Base-by-base conservation (phyloP, 2,113 vertebrate species). In the Calyptomena viridis region DNA sequence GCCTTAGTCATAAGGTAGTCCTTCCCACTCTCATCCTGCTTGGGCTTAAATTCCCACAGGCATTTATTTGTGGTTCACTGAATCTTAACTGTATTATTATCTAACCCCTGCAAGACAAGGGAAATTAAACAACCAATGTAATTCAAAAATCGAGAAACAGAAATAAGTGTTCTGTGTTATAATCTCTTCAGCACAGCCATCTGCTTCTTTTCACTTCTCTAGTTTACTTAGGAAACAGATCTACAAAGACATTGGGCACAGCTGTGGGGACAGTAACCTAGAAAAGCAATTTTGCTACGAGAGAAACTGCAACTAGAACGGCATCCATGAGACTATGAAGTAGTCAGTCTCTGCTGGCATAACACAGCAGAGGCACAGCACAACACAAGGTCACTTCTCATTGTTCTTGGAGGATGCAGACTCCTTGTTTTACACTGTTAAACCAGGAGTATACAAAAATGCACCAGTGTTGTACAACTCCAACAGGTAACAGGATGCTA, bases 291-390 rank as follows among this genome's bases (percentile, higher is more conserved):
- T 95, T 78, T 85, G 42, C 39, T 62, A 3, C 49, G 66, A 79
- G n/a, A 75, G 39, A 62, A 85, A 78, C 31, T 47, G n/a, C 50
- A 71, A 7, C 24, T 62, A n/a, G 60, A 82, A 44, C 5, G 5
- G 47, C 17, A 63, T 14, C 25, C 47, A 62, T 0, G 2, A 71
- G 39, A 71, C 25, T 64, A 62, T 0, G 1, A 40, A 66, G 50
- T 33, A 87, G 59, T 40, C 66, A 66, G 46, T 40, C 28, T 60
- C 23, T 23, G 55, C 24, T 62, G 28, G 25, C 12, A 1, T 12
- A 60, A 44, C 16, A 67, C 33, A 77, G n/a, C 22, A 4, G 14
- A 84, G 47, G 25, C 15, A 20, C 56, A 72, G 73, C 47, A 63
- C 3, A 21, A 40, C 8, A 30, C 31, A 11, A 19, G 1, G n/a